A percentile compares a stretch with the other conserved stretches of the same genome.
phyloP scores from a whole-genome alignment of 2,797 vertebrate genomes.

The Pagetopsis macropterus region DNA sequence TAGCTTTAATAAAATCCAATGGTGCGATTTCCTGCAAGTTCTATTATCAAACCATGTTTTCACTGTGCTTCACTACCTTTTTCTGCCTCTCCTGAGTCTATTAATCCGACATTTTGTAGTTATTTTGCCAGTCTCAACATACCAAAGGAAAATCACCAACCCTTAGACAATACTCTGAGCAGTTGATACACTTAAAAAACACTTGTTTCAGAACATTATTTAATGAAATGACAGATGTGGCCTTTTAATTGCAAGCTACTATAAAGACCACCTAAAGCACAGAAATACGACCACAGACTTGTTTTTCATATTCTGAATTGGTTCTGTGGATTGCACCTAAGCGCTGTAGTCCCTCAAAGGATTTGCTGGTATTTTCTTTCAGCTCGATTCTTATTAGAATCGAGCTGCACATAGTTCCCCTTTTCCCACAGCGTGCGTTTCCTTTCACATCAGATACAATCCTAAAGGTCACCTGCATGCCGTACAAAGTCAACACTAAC shows the following conservation, averaged over 20 bases:
- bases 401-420: too few species aligned
- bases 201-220: neutral
- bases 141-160: neutral
- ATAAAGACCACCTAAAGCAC: neutral
- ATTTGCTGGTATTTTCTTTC: conserved; percentile 64
- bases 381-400: conserved; percentile 60
- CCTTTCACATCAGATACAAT: neutral
- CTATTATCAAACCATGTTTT: neutral
- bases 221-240: neutral
- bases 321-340: conserved; percentile 48
- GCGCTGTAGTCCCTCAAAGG: conserved; percentile 38
- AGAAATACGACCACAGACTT: conserved; percentile 22
- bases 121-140: neutral
- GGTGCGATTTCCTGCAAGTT: neutral
- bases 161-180: neutral
- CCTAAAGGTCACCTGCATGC: neutral
- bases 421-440: neutral
- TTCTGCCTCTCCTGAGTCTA: neutral
- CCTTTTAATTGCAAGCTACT: conserved; percentile 2
- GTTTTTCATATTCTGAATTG: conserved; percentile 44
- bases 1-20: too few species aligned
- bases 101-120: neutral
- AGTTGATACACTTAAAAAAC: neutral
- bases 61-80: neutral
- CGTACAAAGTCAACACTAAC: neutral